Percentiles rank a stretch among this genome's conserved stretches.
These are phyloP conservation scores for Peromyscus polionotus DNA, from an alignment of 2,113 vertebrate species.

Conservation along the genomic window DNA sequence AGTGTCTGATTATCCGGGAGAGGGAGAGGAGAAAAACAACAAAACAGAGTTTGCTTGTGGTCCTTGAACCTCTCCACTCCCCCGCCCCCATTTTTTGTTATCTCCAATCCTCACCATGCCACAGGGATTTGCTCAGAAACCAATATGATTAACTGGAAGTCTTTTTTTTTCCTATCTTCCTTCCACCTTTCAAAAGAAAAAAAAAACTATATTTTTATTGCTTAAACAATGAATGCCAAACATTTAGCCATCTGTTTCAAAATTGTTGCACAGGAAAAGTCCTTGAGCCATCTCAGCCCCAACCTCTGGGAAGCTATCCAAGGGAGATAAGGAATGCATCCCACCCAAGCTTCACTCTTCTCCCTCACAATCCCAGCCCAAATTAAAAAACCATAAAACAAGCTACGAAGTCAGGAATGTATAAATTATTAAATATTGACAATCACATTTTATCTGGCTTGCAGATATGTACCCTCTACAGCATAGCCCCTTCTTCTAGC, in stretches of 20 bases:
- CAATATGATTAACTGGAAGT: not conserved
- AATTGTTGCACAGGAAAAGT: slow-evolving; percentile 43
- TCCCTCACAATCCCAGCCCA: slow-evolving; percentile 38
- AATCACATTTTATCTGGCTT: slow-evolving; percentile 54
- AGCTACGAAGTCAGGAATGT: slow-evolving; percentile 21
- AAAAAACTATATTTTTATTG: slow-evolving; percentile 23
- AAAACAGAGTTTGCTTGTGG: not conserved
- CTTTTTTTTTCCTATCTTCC: not conserved
- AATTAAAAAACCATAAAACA: slow-evolving; percentile 59
- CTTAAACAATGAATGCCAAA: slow-evolving; percentile 59
- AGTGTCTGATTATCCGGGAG: slow-evolving; percentile 42
- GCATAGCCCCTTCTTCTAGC: not conserved
- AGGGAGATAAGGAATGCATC: slow-evolving; percentile 41
- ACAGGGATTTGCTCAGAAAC: not conserved
- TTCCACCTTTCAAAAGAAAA: not conserved
- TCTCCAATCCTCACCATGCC: not conserved
- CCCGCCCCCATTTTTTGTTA: not conserved
- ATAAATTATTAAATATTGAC: slow-evolving; percentile 62
- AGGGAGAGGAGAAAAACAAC: not conserved
- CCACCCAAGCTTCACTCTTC: slow-evolving; percentile 12
- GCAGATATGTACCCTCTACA: not conserved
- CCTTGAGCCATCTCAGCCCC: slow-evolving; percentile 48
- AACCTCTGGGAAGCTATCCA: slow-evolving; percentile 70
- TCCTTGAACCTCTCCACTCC: not conserved
- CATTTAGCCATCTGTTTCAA: slow-evolving; percentile 63